Percentiles rank a stretch among this genome's conserved stretches.
Conservation (phyloP, 2,797 vertebrate genomes). For the Rhinoraja longicauda region DNA sequence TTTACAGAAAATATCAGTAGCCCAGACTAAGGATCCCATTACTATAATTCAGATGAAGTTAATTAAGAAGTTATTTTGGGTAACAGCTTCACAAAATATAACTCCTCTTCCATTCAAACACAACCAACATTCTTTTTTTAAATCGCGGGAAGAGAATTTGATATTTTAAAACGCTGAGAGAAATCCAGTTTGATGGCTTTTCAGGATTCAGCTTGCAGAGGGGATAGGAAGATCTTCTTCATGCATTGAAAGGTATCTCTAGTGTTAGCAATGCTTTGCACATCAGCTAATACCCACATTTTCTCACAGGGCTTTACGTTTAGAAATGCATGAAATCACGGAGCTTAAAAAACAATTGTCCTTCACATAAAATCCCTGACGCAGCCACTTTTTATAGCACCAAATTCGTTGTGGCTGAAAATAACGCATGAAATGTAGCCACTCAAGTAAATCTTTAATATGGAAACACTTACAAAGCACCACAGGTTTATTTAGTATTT, state of each 20-base stretch:
- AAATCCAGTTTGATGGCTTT: background rate
- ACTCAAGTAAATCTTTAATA: background rate
- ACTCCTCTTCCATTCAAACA: background rate
- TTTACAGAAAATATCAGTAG: background rate
- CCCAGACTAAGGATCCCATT: background rate
- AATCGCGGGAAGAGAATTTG: background rate
- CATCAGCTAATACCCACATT: background rate
- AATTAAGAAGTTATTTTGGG: background rate
- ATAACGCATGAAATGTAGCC: background rate
- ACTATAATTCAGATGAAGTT: background rate
- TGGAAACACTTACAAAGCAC: background rate
- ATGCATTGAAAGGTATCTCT: background rate
- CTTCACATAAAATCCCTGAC: background rate
- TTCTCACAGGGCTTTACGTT: constrained; percentile 2
- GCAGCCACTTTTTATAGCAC: background rate
- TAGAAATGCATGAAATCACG: constrained; percentile 5
- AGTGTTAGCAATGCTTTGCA: background rate
- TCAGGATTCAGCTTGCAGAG: background rate
- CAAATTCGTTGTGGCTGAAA: background rate
- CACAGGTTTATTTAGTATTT: background rate
- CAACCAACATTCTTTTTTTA: background rate
- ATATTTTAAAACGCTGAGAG: background rate
- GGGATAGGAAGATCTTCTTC: background rate
- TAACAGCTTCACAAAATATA: too few relatives aligned
- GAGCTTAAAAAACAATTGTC: constrained; percentile 6